These are phyloP conservation scores for Drosophila hamatofila DNA, from an alignment of 2,888 invertebrate species.

Conservation along the genomic window DNA sequence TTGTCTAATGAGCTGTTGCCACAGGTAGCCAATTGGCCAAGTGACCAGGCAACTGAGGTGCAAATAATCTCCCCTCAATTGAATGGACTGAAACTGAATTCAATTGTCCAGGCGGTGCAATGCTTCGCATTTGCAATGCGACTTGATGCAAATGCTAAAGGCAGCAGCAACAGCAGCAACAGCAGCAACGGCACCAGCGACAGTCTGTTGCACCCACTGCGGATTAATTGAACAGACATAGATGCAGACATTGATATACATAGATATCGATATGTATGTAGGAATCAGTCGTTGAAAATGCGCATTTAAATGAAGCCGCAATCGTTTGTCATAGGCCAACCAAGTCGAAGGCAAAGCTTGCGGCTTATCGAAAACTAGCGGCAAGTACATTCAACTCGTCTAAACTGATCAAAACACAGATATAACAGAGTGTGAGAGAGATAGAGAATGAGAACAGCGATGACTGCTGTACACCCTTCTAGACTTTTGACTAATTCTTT, in stretches of 20 bases:
- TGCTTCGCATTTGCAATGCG: conserved; percentile 65
- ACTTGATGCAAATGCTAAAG: conserved; percentile 68
- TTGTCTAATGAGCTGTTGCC: conserved; percentile 81
- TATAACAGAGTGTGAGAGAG: not conserved
- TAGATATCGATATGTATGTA: conserved; percentile 39
- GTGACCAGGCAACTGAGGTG: conserved; percentile 56
- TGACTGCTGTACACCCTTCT: not conserved
- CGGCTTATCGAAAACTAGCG: conserved; percentile 56
- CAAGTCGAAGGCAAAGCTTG: conserved; percentile 38
- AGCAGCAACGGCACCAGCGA: conserved; percentile 21
- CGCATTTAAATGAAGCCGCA: conserved; percentile 74
- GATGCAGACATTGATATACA: conserved; percentile 14
- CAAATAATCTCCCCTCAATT: conserved; percentile 66
- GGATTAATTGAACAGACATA: conserved; percentile 56
- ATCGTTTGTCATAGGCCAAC: conserved; percentile 14
- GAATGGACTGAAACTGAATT: conserved; percentile 50
- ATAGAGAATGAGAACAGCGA: not conserved
- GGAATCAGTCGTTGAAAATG: conserved; percentile 52
- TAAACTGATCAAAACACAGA: conserved; percentile 11
- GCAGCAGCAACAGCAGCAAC: conserved; percentile 30
- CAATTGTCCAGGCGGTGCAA: conserved; percentile 50
- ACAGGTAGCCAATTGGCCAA: conserved; percentile 56
- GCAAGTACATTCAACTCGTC: conserved; percentile 59
- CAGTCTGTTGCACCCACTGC: conserved; percentile 48
- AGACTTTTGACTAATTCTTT: not conserved